Conservation (phyloP, 2,888 invertebrate species). For the Sarcophaga variegata region DNA sequence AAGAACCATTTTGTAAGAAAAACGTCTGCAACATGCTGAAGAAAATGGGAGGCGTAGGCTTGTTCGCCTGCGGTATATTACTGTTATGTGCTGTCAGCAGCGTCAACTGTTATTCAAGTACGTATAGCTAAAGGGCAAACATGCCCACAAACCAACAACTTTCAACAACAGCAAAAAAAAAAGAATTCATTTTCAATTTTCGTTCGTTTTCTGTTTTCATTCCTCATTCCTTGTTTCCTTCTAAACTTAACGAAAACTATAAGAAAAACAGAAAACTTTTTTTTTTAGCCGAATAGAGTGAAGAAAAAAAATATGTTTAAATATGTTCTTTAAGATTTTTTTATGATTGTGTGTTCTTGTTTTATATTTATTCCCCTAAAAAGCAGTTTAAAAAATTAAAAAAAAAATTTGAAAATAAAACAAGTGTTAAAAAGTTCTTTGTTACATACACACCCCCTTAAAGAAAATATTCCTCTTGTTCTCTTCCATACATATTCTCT, state of each 20-base stretch:
- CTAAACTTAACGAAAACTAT: conserved; percentile 41
- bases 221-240: neutral
- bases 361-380: conserved; percentile 20
- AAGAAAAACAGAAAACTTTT: conserved; percentile 32
- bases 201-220: neutral
- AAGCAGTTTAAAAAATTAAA: neutral
- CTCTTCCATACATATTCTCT: neutral
- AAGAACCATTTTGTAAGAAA: conserved; percentile 35
- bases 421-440: conserved; percentile 41
- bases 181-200: conserved; percentile 36
- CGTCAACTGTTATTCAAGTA: conserved; percentile 81
- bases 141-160: conserved; percentile 49
- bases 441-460: neutral
- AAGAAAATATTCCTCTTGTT: neutral
- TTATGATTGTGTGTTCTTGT: conserved; percentile 20
- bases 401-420: conserved; percentile 9
- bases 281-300: neutral
- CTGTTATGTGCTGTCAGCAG: conserved; percentile 74
- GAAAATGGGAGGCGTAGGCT: conserved; percentile 72
- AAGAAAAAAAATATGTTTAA: neutral
- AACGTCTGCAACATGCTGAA: conserved; percentile 65
- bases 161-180: conserved; percentile 46
- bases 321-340: conserved; percentile 20
- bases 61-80: conserved; percentile 72
- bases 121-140: conserved; percentile 72